Conservation (phyloP, 2,113 vertebrate genomes). For the Glareola pratincola region DNA sequence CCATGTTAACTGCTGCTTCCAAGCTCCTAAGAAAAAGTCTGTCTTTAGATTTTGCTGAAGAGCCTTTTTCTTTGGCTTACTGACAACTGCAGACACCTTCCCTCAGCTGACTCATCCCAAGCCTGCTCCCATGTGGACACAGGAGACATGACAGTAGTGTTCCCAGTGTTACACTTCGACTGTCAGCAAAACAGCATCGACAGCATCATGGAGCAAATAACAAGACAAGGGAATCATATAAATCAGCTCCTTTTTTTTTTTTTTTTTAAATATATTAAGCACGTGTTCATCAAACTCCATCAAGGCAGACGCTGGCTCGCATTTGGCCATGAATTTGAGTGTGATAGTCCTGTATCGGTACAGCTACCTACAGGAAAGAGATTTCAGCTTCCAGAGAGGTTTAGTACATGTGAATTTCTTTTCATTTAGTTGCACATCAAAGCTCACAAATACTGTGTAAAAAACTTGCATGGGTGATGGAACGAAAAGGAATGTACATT, state of each 20-base stretch:
- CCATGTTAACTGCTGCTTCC: not conserved
- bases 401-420: not conserved
- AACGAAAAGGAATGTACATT: not conserved
- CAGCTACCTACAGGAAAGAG: not conserved
- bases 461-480: not conserved
- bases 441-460: not conserved
- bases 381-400: not conserved
- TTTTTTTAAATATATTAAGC: not conserved
- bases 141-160: not conserved
- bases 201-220: not conserved
- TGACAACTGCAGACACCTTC: not conserved
- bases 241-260: not conserved
- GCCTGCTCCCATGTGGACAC: constrained; percentile 34
- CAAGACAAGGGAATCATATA: not conserved
- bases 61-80: not conserved
- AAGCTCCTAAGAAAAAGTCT: not conserved
- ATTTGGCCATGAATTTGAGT: not conserved
- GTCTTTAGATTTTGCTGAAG: not conserved
- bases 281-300: not conserved
- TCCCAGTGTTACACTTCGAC: not conserved
- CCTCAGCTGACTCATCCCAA: not conserved
- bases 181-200: not conserved
- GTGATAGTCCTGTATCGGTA: no score
- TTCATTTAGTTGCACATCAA: not conserved
- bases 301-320: not conserved